These are phyloP conservation scores for Leptinotarsa defecta DNA, from an alignment of 1,140 invertebrate species.

Conservation along the genomic window DNA sequence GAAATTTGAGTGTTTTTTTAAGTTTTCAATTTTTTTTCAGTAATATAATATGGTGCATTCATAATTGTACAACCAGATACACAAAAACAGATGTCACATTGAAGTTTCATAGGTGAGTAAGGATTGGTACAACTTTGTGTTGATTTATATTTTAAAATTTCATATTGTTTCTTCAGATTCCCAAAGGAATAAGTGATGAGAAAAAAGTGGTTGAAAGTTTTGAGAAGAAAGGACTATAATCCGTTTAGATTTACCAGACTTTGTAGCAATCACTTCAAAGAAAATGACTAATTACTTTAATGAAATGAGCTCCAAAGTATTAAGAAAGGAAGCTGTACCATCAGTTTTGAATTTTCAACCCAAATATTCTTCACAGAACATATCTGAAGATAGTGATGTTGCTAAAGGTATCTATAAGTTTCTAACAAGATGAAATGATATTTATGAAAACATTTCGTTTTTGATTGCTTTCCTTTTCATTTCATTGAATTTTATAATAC, in stretches of 20 bases:
- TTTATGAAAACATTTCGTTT: no score
- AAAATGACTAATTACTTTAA: constrained; percentile 22
- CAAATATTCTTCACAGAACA: no score
- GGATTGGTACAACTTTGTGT: no score
- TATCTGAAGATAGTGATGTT: not conserved
- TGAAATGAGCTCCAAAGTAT: constrained; percentile 13
- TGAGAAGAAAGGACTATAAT: constrained; percentile 15
- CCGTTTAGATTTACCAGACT: constrained; percentile 1
- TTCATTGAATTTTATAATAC: no score
- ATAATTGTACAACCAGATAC: no score
- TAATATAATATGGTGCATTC: no score
- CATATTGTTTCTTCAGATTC: not conserved
- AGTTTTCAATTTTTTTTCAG: no score
- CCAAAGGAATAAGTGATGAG: constrained; percentile 15
- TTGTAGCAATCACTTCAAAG: constrained; percentile 23
- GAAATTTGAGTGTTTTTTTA: no score
- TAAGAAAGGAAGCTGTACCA: constrained; percentile 23
- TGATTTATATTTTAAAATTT: no score
- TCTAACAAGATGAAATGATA: not conserved
- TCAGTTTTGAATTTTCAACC: constrained; percentile 24
- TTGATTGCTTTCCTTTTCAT: no score
- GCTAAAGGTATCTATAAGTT: not conserved
- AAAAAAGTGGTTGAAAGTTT: constrained; percentile 17
- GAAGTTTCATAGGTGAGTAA: no score
- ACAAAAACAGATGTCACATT: no score